These are phyloP conservation scores for Metacarcinus magister DNA, from an alignment of 2,888 invertebrate genomes.

Conservation along the genomic window DNA sequence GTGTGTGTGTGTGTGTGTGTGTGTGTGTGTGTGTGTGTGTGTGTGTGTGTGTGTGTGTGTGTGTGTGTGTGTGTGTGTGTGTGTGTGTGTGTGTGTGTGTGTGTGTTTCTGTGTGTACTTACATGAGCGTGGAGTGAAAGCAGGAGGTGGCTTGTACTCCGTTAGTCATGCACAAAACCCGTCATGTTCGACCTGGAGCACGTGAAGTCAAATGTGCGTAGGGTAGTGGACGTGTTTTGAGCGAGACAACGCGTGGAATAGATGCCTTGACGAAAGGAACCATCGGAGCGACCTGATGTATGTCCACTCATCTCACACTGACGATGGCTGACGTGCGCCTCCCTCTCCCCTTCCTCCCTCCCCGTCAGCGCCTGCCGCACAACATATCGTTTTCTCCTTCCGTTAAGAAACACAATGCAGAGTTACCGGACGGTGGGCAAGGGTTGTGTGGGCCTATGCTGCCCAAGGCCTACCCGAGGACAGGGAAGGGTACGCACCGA, in stretches of 20 bases:
- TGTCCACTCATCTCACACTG: neutral
- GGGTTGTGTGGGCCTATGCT: slow-evolving; percentile 73
- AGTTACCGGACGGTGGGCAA: slow-evolving; percentile 62
- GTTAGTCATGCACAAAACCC: neutral
- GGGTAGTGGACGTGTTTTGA: slow-evolving; percentile 10
- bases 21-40: neutral
- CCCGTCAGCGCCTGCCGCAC: slow-evolving; percentile 59
- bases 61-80: slow-evolving; percentile 18
- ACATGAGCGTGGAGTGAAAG: neutral
- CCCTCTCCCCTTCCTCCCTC: neutral
- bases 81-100: too few species aligned
- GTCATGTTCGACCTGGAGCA: neutral
- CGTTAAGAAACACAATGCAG: slow-evolving; percentile 76
- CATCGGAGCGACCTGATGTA: neutral
- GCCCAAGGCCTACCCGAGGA: slow-evolving; percentile 52
- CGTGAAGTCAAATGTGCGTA: neutral
- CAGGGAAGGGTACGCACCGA: neutral
- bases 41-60: slow-evolving; percentile 56
- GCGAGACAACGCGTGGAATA: neutral
- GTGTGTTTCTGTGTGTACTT: too few species aligned
- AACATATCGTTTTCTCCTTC: slow-evolving; percentile 75
- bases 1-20: neutral
- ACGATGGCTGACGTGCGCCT: neutral
- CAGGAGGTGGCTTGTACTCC: neutral
- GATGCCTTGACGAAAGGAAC: neutral